phyloP scores from a whole-genome alignment of 2,113 vertebrate species.

The Castor canadensis region DNA sequence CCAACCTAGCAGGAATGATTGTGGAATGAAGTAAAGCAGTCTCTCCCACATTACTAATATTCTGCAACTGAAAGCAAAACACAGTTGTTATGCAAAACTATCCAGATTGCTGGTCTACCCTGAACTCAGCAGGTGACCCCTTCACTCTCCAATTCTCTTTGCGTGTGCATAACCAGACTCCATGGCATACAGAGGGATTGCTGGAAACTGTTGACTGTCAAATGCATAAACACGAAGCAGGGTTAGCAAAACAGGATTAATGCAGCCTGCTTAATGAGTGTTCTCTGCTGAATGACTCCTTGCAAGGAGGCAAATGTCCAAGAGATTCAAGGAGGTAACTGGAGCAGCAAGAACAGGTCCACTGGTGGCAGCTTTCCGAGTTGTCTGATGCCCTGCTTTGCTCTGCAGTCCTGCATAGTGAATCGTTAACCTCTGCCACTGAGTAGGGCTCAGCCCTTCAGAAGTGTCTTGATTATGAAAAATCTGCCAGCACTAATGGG shows the following conservation, averaged over 20 bases:
- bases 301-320: constrained; percentile 59
- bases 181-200: constrained; percentile 33
- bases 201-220: constrained; percentile 57
- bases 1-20: neutral
- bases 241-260: constrained; percentile 68
- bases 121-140: constrained; percentile 57
- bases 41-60: neutral
- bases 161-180: constrained; percentile 9
- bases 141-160: constrained; percentile 42
- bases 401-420: constrained; percentile 50
- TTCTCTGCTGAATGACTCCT: constrained; percentile 60
- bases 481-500: constrained; percentile 56
- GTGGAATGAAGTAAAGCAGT: neutral
- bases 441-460: constrained; percentile 74
- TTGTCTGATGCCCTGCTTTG: constrained; percentile 53
- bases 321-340: constrained; percentile 33
- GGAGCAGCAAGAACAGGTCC: constrained; percentile 45
- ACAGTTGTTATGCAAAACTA: constrained; percentile 61
- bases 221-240: constrained; percentile 59
- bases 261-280: constrained; percentile 69
- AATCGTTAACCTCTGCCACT: constrained; percentile 66
- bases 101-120: neutral
- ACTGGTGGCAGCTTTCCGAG: constrained; percentile 51
- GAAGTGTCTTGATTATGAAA: constrained; percentile 71
- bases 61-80: constrained; percentile 39